Evolutionary conservation across 2,797 vertebrate species (phyloP), one percentile per base, ranked within the genome.

Genomic region (Buphagus erythrorhynchus): DNA sequence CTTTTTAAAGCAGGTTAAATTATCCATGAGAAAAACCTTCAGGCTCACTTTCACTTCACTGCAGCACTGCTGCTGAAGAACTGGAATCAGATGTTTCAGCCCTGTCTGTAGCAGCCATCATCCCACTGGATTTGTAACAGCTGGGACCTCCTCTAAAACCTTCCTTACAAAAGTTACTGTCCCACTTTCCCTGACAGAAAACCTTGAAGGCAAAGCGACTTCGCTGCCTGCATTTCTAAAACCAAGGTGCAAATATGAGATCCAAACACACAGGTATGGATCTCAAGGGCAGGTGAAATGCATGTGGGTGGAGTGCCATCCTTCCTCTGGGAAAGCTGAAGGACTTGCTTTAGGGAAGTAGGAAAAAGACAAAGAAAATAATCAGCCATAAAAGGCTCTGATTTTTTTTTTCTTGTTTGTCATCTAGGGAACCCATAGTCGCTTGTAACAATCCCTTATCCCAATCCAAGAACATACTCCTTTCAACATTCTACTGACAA

Each of bases 161-260:
- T 54, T 49, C 8, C 1, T 38, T n/a, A 43, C 2, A 3, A 11
- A 63, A 80, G 35, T 52, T 74, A 58, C 24, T 63, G 45, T 21
- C 74, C 28, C 73, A 40, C 42, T 36, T 83, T 49, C 19, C 51
- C 19, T 49, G 40, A 40, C 16, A 77, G 57, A 63, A 85, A 31
- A 48, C 5, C 14, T 36, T 11, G 9, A 77, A 78, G 52, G 46
- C 33, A 74, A 91, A 90, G 33, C 15, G n/a, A 83, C 11, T 19
- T 42, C 4, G 5, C 14, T 8, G 9, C 10, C n/a, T 36, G 49
- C 42, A 66, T 52, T 72, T 66, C 65, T 40, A n/a, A 93, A 85
- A 59, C 31, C 35, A 76, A 54, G 13, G 21, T n/a, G 42, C 2
- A 22, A 74, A 38, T 3, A 17, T 0, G 2, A 6, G 1, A 48